A percentile compares a stretch with the other conserved stretches of the same genome.
These are phyloP conservation scores for Burhinus bistriatus DNA, from an alignment of 2,113 vertebrate genomes.

Conservation along the genomic window DNA sequence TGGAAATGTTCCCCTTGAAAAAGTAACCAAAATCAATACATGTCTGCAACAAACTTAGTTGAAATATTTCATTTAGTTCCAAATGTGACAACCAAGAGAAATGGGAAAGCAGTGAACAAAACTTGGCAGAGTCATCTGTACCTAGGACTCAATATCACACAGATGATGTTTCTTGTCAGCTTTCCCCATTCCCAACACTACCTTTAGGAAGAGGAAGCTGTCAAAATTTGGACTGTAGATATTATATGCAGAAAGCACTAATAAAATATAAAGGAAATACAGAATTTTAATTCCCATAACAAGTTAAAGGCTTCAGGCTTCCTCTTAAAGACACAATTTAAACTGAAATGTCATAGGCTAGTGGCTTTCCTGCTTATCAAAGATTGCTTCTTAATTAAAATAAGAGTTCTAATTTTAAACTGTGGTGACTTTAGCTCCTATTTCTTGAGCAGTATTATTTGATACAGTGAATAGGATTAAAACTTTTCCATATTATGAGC, in stretches of 20 bases:
- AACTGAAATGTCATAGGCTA: background rate
- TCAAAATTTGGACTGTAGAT: background rate
- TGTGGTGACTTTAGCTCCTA: background rate
- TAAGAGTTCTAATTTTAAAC: background rate
- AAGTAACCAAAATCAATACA: background rate
- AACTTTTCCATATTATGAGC: background rate
- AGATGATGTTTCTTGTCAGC: background rate
- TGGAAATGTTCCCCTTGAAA: background rate
- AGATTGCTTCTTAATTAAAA: background rate
- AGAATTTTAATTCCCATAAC: background rate
- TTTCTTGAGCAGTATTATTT: background rate
- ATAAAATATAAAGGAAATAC: background rate
- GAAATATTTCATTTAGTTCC: background rate
- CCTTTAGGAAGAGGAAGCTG: background rate
- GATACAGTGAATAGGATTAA: background rate
- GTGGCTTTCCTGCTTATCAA: background rate
- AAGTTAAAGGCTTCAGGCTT: background rate
- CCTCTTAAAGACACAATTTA: background rate
- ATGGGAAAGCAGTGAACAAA: background rate
- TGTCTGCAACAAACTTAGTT: background rate
- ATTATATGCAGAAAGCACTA: background rate
- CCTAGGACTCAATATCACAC: background rate
- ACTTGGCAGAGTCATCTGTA: accelerated
- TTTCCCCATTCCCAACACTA: background rate
- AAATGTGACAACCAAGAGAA: background rate